These are phyloP conservation scores for Amblyornis subalaris DNA, from an alignment of 2,113 vertebrate genomes.

Conservation along the genomic window DNA sequence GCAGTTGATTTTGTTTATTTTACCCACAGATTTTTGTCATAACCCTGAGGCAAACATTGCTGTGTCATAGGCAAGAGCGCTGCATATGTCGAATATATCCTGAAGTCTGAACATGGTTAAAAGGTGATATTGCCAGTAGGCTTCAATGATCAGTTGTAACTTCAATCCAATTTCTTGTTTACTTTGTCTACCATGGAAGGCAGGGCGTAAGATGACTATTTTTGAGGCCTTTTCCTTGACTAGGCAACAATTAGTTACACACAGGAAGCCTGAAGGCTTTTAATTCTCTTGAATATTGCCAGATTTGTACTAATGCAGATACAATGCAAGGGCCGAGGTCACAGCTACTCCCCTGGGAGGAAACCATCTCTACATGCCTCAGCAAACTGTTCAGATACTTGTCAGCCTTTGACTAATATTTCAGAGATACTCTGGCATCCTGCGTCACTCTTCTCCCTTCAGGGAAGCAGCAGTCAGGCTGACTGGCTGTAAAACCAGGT, in stretches of 20 bases:
- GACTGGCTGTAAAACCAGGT: background rate
- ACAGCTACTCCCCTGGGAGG: background rate
- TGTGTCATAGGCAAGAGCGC: background rate
- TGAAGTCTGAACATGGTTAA: background rate
- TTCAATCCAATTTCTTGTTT: background rate
- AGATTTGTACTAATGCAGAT: background rate
- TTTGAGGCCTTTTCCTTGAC: background rate
- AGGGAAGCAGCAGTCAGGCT: background rate
- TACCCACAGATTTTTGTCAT: background rate
- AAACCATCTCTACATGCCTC: background rate
- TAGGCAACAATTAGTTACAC: background rate
- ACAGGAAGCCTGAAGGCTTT: background rate
- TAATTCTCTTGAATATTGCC: background rate
- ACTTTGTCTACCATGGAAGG: background rate
- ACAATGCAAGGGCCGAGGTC: fast-evolving
- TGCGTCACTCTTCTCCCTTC: background rate
- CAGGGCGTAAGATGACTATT: background rate
- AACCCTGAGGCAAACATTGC: background rate
- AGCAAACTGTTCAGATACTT: background rate
- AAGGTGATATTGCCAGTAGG: background rate
- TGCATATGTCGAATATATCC: background rate
- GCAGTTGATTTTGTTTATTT: background rate
- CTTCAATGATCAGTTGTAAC: background rate
- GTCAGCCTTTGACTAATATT: constrained; percentile 8
- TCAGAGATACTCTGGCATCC: background rate